Evolutionary conservation across 2,888 invertebrate genomes (phyloP), one percentile per base, ranked within the genome.

Genomic region (Lithophane leautieri): DNA sequence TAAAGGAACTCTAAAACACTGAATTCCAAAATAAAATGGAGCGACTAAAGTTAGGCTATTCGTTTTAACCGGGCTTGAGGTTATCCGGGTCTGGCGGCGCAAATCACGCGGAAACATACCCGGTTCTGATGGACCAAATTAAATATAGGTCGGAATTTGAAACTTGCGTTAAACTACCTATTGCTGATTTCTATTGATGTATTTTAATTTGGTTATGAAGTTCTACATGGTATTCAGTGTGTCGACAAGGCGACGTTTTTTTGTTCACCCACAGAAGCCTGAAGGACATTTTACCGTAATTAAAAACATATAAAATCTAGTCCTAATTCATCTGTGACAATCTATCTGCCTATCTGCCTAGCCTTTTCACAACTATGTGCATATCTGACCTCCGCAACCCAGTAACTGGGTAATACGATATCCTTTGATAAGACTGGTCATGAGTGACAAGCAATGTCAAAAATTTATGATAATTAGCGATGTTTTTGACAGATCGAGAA

Each of bases 71-170:
- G 74, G 68, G 78, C 73, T 72, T 85, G 87, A 60, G 89, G 87
- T 85, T 79, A 82, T 67, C 77, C 78, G 78, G 79, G 81, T 50
- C 84, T 56, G 68, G 47, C 62, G 52, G 81, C 67, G 74, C 88
- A 82, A 83, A 87, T 87, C 87, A 88, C 74, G 75, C 60, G 88
- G 82, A 84, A 87, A 87, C 76, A 83, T 79, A 76, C 74, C 72
- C 70, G 65, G 44, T 65, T 56, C 66, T 79, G 83, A 83, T 83
- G 67, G 63, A 86, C 84, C 80, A 70, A 86, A 86, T 83, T 83
- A 83, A 86, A 84, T 83, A 83, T 83, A 86, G 52, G 68, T 76
- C 34, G 78, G 86, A 66, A 79, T 85, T 85, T 54, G n/a, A 62
- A 78, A 78, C 70, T 71, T 47, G 42, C 61, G 14, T 44, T n/a